Percentiles rank a stretch among this genome's conserved stretches.
These are phyloP conservation scores for Sarcoramphus papa DNA, from an alignment of 2,797 vertebrate genomes.

Conservation along the genomic window DNA sequence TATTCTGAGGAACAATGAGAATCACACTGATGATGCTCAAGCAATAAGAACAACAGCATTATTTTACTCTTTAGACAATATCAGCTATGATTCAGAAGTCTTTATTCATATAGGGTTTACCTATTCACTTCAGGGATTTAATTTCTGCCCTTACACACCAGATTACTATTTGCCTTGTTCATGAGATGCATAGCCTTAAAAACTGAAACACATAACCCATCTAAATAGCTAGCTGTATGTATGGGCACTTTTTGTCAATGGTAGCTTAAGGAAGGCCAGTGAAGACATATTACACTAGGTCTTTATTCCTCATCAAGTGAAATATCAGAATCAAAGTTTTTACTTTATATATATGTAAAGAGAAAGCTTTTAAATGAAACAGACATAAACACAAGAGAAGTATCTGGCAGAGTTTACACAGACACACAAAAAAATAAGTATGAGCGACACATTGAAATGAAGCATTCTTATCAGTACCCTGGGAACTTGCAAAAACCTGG, in stretches of 20 bases:
- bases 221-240: not conserved
- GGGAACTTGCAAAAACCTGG: not conserved
- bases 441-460: not conserved
- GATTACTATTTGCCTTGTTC: not conserved
- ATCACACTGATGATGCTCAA: not conserved
- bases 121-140: not conserved
- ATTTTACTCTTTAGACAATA: slow-evolving; percentile 33
- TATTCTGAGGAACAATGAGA: slow-evolving; percentile 39
- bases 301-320: not conserved
- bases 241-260: not conserved
- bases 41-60: not conserved
- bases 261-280: not conserved
- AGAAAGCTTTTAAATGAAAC: not conserved
- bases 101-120: not conserved
- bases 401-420: not conserved
- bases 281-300: not conserved
- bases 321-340: not conserved
- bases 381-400: not conserved
- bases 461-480: not conserved
- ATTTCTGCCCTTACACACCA: not conserved
- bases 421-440: not conserved
- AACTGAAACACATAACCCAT: not conserved
- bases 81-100: not conserved
- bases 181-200: not conserved
- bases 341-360: not conserved